Conservation (phyloP, 1,140 invertebrate genomes). For the Rhizoglyphus robini region DNA sequence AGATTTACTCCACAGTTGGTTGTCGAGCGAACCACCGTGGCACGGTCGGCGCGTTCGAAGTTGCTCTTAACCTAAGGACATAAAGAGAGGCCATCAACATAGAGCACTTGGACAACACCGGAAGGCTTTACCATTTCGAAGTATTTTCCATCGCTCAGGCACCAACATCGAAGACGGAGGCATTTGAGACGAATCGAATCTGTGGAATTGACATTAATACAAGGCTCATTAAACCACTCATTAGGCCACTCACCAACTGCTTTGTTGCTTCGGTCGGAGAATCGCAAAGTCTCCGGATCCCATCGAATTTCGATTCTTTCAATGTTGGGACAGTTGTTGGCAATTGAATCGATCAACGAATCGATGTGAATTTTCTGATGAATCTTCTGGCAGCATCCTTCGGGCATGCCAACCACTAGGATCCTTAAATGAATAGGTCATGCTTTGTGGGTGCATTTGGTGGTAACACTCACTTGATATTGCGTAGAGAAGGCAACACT, state of each 20-base stretch:
- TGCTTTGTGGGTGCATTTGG: neutral
- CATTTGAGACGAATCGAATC: conserved; percentile 78
- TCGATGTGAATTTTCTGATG: conserved; percentile 65
- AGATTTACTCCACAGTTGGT: conserved; percentile 81
- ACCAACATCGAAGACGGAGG: conserved; percentile 63
- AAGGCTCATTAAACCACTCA: neutral
- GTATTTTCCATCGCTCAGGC: conserved; percentile 91
- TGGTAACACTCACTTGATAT: conserved; percentile 56
- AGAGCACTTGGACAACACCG: neutral
- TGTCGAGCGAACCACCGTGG: conserved; percentile 85
- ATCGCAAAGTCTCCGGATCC: conserved; percentile 95
- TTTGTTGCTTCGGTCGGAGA: conserved; percentile 98
- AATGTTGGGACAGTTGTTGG: conserved; percentile 73
- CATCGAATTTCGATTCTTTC: conserved; percentile 87
- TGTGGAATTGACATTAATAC: conserved; percentile 30
- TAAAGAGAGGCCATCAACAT: neutral
- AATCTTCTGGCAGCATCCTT: conserved; percentile 87
- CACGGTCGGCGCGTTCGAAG: conserved; percentile 91
- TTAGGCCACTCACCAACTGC: conserved; percentile 22
- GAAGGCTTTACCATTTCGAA: conserved; percentile 64
- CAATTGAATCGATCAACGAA: conserved; percentile 92
- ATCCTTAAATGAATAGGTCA: conserved; percentile 47
- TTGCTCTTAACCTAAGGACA: conserved; percentile 67
- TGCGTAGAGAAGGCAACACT: conserved; percentile 70
- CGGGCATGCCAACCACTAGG: conserved; percentile 88